Evolutionary conservation across 2,888 invertebrate genomes (phyloP), one percentile per base, ranked within the genome.

Genomic region (Drosophila villosipedis): DNA sequence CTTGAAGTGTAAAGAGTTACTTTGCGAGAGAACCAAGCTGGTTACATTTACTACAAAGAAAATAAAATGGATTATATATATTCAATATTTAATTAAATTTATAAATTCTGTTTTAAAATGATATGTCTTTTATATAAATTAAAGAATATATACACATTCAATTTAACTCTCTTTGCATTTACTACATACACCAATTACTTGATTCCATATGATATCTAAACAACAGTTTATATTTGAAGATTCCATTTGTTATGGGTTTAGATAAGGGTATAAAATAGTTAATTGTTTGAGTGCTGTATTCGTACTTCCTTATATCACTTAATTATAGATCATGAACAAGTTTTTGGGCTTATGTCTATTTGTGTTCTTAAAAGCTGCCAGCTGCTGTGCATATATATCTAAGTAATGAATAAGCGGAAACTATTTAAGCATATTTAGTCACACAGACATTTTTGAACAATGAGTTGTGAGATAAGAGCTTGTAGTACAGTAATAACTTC

Each of bases 291-390:
- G 22, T 14, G 2, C 14, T 30, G 7, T 22, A 19, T n/a, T 35
- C 25, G 1, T 39, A 63, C 28, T 33, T 53, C n/a, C 31, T n/a
- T n/a, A 31, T 30, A n/a, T 14, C 30, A 43, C 31, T 30, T 39
- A 31, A 65, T 41, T 73, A 61, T 41, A 47, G 52, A 25, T 39
- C 12, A 55, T 58, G 49, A 58, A 10, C 28, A 62, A 33, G 33
- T 61, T 76, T 59, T 55, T 65, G 47, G 62, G 66, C 80, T 74
- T 67, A 30, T 30, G 33, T 33, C 50, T 55, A 58, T 49, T 70
- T 61, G 4, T 49, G 25, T 31, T 54, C 52, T n/a, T 43, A 14
- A 37, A 61, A 16, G n/a, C 14, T 19, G 47, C 25, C 16, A 47
- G 47, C 25, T 47, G 25, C 25, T 47, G 16, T 16, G 25, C 47